Conservation (phyloP, 2,113 vertebrate genomes). For the Nothocercus nigrocapillus region DNA sequence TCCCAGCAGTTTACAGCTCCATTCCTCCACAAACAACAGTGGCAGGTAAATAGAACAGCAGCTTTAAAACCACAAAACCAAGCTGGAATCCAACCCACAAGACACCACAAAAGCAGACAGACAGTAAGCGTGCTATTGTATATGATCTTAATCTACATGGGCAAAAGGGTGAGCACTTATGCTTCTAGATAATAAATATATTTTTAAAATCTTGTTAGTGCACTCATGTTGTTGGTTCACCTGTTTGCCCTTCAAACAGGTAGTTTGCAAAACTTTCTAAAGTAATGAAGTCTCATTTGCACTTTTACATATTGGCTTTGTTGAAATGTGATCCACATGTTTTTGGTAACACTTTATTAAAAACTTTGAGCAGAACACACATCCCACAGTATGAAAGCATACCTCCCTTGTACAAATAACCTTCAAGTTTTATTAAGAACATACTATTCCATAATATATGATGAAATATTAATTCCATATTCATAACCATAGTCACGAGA, state of each 20-base stretch:
- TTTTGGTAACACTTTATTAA: constrained; percentile 26
- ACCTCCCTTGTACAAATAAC: constrained; percentile 34
- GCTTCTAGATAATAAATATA: neutral
- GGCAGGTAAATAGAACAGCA: neutral
- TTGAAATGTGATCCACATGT: neutral
- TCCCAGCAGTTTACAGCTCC: neutral
- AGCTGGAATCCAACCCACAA: neutral
- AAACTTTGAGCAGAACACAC: neutral
- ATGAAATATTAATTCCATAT: constrained; percentile 60
- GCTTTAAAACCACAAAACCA: neutral
- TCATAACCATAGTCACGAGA: neutral
- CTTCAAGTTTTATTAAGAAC: constrained; percentile 54
- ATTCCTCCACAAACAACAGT: neutral
- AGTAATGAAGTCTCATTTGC: neutral
- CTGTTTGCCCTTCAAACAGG: neutral
- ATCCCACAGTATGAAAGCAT: constrained; percentile 10
- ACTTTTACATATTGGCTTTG: neutral
- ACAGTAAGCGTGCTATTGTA: neutral
- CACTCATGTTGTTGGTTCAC: neutral
- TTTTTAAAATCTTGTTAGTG: neutral
- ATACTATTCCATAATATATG: neutral
- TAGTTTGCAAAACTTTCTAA: neutral
- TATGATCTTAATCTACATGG: neutral
- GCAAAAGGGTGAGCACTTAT: neutral
- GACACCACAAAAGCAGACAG: neutral